Evolutionary conservation across 2,888 invertebrate species (phyloP).

Genomic region (Netelia fuscicornis): DNA sequence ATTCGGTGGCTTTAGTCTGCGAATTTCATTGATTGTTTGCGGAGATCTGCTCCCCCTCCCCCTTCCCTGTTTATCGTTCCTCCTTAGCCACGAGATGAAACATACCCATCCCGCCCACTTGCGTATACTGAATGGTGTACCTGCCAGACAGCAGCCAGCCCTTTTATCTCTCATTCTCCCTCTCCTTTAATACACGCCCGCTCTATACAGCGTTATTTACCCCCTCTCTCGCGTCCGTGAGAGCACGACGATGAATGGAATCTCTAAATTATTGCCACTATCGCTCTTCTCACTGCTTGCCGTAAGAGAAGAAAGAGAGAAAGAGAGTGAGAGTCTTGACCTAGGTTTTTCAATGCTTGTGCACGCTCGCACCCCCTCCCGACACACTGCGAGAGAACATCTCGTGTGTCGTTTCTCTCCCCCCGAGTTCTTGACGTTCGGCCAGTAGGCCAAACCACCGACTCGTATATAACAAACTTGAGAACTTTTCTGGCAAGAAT

Average conservation of each 20-base stretch:
- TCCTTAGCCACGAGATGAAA: constrained; percentile 61
- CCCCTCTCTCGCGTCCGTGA: constrained; percentile 44
- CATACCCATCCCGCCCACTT: constrained; percentile 67
- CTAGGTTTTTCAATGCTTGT: constrained; percentile 66
- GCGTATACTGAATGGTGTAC: constrained; percentile 65
- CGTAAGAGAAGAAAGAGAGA: constrained; percentile 3
- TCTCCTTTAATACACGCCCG: constrained; percentile 54
- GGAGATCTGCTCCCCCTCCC: constrained; percentile 61
- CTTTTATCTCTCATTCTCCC: constrained; percentile 62
- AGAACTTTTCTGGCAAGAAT: constrained; percentile 40
- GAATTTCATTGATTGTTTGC: constrained; percentile 78
- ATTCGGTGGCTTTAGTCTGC: constrained; percentile 64
- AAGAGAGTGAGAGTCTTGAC: constrained; percentile 72
- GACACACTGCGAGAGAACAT: background rate
- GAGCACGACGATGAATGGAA: constrained; percentile 73
- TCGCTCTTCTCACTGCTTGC: constrained; percentile 69
- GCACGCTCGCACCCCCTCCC: no score
- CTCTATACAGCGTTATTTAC: constrained; percentile 11
- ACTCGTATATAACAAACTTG: background rate
- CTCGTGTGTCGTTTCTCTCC: constrained; percentile 41
- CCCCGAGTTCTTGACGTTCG: constrained; percentile 40
- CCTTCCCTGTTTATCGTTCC: constrained; percentile 63
- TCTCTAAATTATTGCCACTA: constrained; percentile 75
- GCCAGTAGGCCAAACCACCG: constrained; percentile 49
- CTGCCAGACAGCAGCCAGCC: constrained; percentile 68